These are phyloP conservation scores for Rhopalosiphum padi DNA, from an alignment of 1,140 invertebrate species.

Conservation along the genomic window DNA sequence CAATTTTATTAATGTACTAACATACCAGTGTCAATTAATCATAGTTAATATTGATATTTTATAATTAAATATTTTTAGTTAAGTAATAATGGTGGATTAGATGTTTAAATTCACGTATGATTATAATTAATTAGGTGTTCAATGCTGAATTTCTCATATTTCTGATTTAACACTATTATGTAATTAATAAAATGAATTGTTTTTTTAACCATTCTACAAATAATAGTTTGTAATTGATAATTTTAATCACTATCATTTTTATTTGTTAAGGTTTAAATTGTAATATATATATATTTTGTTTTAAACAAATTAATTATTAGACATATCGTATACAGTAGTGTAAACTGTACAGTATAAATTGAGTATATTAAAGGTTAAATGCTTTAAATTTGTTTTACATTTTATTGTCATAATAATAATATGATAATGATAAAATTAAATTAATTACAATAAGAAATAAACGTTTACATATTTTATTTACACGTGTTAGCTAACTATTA, in stretches of 20 bases:
- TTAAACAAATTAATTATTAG: too few species aligned
- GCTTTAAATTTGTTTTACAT: too few species aligned
- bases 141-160: neutral
- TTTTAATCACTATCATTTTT: too few species aligned
- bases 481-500: neutral
- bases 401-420: too few species aligned
- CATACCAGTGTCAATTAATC: neutral
- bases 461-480: neutral
- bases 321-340: too few species aligned
- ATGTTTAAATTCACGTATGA: neutral
- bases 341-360: too few species aligned
- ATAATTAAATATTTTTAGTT: neutral
- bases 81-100: neutral
- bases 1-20: neutral
- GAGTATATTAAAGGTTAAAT: too few species aligned
- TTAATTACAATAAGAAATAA: too few species aligned
- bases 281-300: too few species aligned
- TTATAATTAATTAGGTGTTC: neutral
- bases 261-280: too few species aligned
- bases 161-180: neutral
- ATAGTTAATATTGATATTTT: neutral
- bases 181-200: neutral
- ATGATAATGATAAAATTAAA: too few species aligned
- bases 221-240: neutral
- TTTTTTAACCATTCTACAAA: neutral